Evolutionary conservation across 2,797 vertebrate species (phyloP).

Genomic region (Sus cebifrons): DNA sequence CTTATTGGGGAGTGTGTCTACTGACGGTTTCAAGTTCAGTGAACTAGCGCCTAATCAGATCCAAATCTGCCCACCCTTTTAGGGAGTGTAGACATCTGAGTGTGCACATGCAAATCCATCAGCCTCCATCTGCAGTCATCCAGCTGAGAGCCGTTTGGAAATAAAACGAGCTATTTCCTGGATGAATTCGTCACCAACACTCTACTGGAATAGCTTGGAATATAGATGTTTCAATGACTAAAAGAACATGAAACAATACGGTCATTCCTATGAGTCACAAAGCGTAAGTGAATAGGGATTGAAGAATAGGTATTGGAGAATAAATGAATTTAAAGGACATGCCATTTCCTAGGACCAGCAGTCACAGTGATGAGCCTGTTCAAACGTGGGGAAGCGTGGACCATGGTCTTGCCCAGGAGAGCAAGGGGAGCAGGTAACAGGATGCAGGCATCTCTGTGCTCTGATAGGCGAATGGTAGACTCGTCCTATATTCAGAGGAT

Average conservation of each 20-base stretch:
- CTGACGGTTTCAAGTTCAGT: neutral
- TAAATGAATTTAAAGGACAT: constrained; percentile 51
- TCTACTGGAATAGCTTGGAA: constrained; percentile 77
- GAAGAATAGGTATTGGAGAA: constrained; percentile 47
- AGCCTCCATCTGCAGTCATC: constrained; percentile 49
- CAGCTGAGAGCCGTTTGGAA: constrained; percentile 75
- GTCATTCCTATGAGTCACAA: constrained; percentile 68
- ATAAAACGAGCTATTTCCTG: constrained; percentile 70
- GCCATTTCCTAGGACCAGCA: constrained; percentile 39
- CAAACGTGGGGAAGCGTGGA: neutral
- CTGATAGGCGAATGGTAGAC: neutral
- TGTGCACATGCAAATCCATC: constrained; percentile 15
- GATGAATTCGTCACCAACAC: constrained; percentile 72
- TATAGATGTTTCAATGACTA: constrained; percentile 70
- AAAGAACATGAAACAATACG: constrained; percentile 73
- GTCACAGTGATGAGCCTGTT: neutral
- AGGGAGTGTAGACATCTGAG: constrained; percentile 24
- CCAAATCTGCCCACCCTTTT: neutral
- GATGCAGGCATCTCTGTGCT: neutral
- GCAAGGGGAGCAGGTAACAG: neutral
- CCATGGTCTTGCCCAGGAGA: neutral
- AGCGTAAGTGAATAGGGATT: constrained; percentile 12
- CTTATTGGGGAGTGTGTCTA: neutral
- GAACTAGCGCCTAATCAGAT: neutral
- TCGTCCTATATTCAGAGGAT: too few species aligned